Base-by-base conservation (phyloP, 2,888 invertebrate genomes). In the Prosapia bicincta region DNA sequence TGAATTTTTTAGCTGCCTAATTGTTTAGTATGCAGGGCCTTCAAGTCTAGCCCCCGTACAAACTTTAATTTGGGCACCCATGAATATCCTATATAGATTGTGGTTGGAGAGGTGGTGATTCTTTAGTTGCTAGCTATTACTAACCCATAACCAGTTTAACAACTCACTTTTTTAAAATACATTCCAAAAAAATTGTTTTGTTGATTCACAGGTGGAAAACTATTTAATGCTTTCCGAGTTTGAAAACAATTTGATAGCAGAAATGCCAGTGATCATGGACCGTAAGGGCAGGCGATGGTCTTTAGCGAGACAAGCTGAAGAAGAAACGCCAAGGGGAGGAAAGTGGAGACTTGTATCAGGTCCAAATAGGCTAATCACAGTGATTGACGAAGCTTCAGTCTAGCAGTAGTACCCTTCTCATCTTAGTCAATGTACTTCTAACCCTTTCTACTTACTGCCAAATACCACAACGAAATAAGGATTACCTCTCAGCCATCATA, bases 141-240 rank as follows among this genome's bases (percentile, higher is more conserved):
- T n/a, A n/a, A n/a, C n/a, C n/a, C n/a, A n/a, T n/a, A n/a, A n/a
- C n/a, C n/a, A n/a, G n/a, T n/a, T n/a, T n/a, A n/a, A n/a, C n/a
- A n/a, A n/a, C n/a, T n/a, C n/a, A n/a, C n/a, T n/a, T n/a, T n/a
- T n/a, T n/a, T n/a, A n/a, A n/a, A n/a, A n/a, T n/a, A n/a, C n/a
- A n/a, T n/a, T n/a, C n/a, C n/a, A n/a, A n/a, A n/a, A n/a, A n/a
- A n/a, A n/a, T n/a, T n/a, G n/a, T 54, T 54, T 20, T n/a, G n/a
- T 74, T 78, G 81, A 80, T 78, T 84, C 83, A n/a, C 85, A 89
- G 88, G 91, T 94, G 79, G 94, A 94, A 85, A 93, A 94, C 86
- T 94, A 93, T 84, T 86, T 94, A 82, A 93, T 94, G 93, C 88
- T 94, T 79, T 93, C 93, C 82, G 94, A 94, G 85, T 94, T 93